phyloP scores from a whole-genome alignment of 2,797 vertebrate genomes.

The Enteromius fasciolatus region DNA sequence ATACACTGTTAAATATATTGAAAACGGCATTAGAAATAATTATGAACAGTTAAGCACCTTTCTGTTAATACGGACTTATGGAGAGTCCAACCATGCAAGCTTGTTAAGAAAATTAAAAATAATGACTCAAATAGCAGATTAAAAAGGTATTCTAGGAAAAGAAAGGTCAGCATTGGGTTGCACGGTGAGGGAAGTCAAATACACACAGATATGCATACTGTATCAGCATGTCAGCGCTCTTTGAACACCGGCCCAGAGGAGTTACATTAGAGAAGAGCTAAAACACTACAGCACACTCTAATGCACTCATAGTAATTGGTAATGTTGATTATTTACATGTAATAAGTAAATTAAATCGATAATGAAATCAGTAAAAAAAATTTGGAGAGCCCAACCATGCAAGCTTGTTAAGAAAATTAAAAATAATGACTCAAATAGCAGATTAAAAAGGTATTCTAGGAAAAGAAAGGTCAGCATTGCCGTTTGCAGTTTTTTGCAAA shows the following conservation, averaged over 20 bases:
- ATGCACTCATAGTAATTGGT: neutral
- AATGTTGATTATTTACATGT: neutral
- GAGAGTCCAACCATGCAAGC: neutral
- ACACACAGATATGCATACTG: slow-evolving; percentile 15
- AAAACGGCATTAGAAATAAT: slow-evolving; percentile 10
- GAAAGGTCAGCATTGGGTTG: slow-evolving; percentile 12
- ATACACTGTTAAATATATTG: neutral
- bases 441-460: slow-evolving; percentile 16
- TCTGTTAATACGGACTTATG: neutral
- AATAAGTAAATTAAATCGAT: neutral
- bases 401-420: neutral
- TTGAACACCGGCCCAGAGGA: slow-evolving; percentile 22
- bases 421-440: neutral
- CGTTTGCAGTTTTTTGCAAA: slow-evolving; percentile 1
- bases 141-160: slow-evolving; percentile 4
- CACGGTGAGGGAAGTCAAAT: slow-evolving; percentile 37
- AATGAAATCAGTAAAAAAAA: neutral
- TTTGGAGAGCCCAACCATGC: neutral
- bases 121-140: slow-evolving; percentile 1
- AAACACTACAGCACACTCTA: neutral
- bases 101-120: neutral
- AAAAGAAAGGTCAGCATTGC: neutral
- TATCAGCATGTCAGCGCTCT: slow-evolving; percentile 5
- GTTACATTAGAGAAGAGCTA: neutral
- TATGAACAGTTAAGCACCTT: neutral